Evolutionary conservation across 2,797 vertebrate genomes (phyloP).

Genomic region (Spinus olivaceus): DNA sequence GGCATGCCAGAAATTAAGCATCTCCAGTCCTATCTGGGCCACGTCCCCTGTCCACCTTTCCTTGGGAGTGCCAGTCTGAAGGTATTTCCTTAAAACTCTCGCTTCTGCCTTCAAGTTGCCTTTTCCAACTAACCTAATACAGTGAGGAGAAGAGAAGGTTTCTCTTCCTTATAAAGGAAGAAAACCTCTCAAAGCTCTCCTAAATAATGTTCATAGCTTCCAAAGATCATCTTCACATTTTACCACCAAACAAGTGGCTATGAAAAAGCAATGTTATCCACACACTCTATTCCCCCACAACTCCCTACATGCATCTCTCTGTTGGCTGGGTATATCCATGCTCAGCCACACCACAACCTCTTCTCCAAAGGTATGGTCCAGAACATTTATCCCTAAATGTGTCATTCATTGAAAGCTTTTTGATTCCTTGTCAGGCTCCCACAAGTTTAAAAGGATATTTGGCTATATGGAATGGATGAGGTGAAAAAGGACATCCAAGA

Average conservation of each 20-base stretch:
- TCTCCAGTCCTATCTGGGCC: background rate
- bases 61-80: background rate
- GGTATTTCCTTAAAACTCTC: background rate
- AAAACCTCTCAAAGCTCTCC: background rate
- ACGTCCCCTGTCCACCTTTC: background rate
- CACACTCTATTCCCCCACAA: rapidly evolving
- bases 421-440: background rate
- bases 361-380: background rate
- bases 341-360: background rate
- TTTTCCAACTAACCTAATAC: background rate
- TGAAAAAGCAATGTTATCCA: background rate
- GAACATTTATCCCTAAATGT: background rate
- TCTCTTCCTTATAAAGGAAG: background rate
- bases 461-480: background rate
- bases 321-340: rapidly evolving
- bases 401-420: background rate
- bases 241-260: background rate
- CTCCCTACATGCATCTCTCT: background rate
- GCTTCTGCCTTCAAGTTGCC: background rate
- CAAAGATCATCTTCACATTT: background rate
- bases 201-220: background rate
- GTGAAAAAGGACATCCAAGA: background rate
- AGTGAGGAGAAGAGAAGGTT: background rate
- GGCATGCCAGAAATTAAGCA: background rate
- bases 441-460: background rate